Percentiles rank a stretch among this genome's conserved stretches.
These are phyloP conservation scores for Cariama cristata DNA, from an alignment of 2,113 vertebrate species.

Conservation along the genomic window DNA sequence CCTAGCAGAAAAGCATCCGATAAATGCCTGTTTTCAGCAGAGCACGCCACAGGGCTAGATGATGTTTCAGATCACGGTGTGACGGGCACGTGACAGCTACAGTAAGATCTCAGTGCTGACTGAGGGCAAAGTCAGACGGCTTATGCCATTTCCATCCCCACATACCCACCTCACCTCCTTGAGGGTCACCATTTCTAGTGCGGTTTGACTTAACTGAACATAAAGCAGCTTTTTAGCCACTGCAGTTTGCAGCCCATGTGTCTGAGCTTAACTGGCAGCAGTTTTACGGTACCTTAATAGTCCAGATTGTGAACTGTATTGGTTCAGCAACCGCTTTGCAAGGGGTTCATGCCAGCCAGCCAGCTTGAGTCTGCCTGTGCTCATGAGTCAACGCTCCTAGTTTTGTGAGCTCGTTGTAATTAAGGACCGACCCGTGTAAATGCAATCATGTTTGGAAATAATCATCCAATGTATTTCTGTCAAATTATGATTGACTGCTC, in stretches of 20 bases:
- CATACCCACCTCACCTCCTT: background rate
- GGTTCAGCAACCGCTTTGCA: background rate
- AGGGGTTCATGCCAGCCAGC: background rate
- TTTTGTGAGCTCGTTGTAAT: background rate
- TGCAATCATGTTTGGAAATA: rapidly evolving
- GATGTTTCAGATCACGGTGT: background rate
- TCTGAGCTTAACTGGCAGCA: background rate
- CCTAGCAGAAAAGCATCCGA: background rate
- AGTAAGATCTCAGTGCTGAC: background rate
- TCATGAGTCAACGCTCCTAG: background rate
- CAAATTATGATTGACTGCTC: background rate
- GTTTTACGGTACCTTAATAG: background rate
- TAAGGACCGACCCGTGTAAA: background rate
- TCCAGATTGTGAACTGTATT: background rate
- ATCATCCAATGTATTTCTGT: background rate
- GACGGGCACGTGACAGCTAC: background rate
- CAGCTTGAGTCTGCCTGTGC: background rate
- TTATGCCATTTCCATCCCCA: background rate
- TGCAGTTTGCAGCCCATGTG: rapidly evolving
- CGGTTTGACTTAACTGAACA: background rate
- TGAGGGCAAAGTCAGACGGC: background rate
- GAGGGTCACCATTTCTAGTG: background rate
- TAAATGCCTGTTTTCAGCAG: background rate
- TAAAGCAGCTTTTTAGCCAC: background rate
- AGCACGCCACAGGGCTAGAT: background rate